Conservation (phyloP, 2,113 vertebrate species). For the Athene noctua region DNA sequence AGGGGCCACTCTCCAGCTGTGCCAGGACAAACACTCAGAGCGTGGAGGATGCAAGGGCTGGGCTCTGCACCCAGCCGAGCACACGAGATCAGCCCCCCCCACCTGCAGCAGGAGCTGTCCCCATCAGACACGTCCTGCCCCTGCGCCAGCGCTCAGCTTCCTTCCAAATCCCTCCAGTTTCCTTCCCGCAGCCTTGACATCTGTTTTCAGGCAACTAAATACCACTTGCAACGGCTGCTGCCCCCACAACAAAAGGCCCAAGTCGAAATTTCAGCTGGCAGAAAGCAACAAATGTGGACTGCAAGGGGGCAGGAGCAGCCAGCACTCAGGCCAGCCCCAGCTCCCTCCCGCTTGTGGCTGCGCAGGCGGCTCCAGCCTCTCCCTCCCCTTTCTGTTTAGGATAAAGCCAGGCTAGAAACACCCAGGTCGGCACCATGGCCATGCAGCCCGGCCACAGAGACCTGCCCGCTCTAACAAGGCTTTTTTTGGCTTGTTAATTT, state of each 20-base stretch:
- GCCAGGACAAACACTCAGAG: not conserved
- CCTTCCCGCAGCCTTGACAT: not conserved
- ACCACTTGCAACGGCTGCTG: not conserved
- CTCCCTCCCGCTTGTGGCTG: not conserved
- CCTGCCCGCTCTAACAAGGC: not conserved
- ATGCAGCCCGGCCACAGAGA: accelerated
- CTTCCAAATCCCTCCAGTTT: not conserved
- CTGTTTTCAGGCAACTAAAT: not conserved
- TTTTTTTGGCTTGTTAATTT: not conserved
- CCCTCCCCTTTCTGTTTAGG: not conserved
- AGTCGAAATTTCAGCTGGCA: accelerated
- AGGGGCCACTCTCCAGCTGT: not conserved
- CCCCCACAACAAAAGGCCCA: not conserved
- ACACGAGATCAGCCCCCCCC: not conserved
- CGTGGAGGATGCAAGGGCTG: not conserved
- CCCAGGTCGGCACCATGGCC: accelerated
- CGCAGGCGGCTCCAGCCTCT: accelerated
- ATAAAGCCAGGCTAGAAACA: not conserved
- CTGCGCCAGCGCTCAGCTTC: not conserved
- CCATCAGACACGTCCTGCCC: not conserved
- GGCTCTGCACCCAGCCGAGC: not conserved
- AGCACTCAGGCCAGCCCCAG: not conserved
- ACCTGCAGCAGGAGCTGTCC: not conserved
- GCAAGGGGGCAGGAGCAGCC: not conserved
- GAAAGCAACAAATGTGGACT: accelerated